Conservation (phyloP, 30 jellyfish, hydroid and myxozoan species). For the Hydractinia echinata region DNA sequence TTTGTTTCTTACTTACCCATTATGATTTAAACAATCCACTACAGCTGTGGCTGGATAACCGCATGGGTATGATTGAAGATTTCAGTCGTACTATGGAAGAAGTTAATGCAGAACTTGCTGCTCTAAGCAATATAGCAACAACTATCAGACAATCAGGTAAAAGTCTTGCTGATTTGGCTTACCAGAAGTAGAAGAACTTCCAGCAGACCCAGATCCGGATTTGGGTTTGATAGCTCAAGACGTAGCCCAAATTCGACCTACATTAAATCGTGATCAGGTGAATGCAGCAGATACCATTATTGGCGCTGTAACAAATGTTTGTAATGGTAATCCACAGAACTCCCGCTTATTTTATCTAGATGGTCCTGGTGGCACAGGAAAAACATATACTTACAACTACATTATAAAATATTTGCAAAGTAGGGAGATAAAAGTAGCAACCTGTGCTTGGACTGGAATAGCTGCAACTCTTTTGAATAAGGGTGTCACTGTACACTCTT, state of each 20-base stretch:
- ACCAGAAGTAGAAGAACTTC: neutral
- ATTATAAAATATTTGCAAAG: slow-evolving; percentile 28
- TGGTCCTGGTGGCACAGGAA: slow-evolving; percentile 87
- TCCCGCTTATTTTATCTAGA: slow-evolving; percentile 38
- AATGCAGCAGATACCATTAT: slow-evolving; percentile 26
- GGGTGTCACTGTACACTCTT: slow-evolving; percentile 55
- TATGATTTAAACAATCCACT: neutral
- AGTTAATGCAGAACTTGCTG: neutral
- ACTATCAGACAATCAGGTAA: neutral
- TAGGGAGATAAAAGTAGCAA: slow-evolving; percentile 40
- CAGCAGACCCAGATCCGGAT: too few relatives aligned
- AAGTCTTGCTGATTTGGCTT: neutral
- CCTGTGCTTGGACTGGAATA: slow-evolving; percentile 58
- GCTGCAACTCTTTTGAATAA: slow-evolving; percentile 68
- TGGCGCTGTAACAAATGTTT: slow-evolving; percentile 5
- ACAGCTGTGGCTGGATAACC: neutral
- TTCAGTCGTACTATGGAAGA: neutral
- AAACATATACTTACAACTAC: slow-evolving; percentile 36
- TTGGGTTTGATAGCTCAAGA: neutral
- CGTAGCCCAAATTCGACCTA: slow-evolving; percentile 25
- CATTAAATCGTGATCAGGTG: slow-evolving; percentile 26
- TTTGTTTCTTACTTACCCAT: neutral
- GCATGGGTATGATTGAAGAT: neutral
- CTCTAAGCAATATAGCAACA: neutral
- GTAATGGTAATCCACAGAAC: neutral